phyloP scores from a whole-genome alignment of 2,797 vertebrate genomes.

The Acanthopagrus latus region DNA sequence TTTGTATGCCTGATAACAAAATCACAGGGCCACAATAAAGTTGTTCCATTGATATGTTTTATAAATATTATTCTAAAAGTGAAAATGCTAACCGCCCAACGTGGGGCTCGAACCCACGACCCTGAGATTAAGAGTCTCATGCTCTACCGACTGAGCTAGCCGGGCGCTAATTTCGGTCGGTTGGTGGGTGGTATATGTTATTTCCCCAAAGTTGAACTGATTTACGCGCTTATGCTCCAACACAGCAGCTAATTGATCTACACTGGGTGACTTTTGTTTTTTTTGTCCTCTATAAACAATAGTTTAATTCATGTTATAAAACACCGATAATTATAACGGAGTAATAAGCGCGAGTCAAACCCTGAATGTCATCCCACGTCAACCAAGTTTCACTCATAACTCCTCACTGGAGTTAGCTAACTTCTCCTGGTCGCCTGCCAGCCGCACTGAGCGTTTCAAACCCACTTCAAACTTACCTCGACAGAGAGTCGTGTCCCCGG shows the following conservation, averaged over 20 bases:
- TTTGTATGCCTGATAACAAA: too few species aligned
- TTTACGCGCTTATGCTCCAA: accelerated
- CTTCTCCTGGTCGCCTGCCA: neutral
- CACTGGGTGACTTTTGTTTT: accelerated
- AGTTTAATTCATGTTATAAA: neutral
- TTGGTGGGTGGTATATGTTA: too few species aligned
- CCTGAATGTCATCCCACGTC: neutral
- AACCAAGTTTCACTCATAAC: neutral
- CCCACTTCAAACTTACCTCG: conserved; percentile 72
- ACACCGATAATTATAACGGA: neutral
- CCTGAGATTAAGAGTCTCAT: conserved; percentile 73
- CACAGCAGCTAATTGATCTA: too few species aligned
- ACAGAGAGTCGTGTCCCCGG: conserved; percentile 83
- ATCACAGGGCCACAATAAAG: too few species aligned
- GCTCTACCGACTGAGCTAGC: conserved; percentile 69
- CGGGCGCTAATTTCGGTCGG: conserved; percentile 16
- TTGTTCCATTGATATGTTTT: too few species aligned
- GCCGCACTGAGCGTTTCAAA: neutral
- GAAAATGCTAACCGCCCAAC: neutral
- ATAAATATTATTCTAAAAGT: too few species aligned
- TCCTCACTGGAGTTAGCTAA: neutral
- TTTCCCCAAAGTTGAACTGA: too few species aligned
- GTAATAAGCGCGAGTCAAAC: accelerated
- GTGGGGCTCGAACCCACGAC: conserved; percentile 63
- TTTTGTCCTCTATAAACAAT: too few species aligned